Conservation (phyloP, 2,113 vertebrate genomes). For the Syngnathoides biaculeatus region DNA sequence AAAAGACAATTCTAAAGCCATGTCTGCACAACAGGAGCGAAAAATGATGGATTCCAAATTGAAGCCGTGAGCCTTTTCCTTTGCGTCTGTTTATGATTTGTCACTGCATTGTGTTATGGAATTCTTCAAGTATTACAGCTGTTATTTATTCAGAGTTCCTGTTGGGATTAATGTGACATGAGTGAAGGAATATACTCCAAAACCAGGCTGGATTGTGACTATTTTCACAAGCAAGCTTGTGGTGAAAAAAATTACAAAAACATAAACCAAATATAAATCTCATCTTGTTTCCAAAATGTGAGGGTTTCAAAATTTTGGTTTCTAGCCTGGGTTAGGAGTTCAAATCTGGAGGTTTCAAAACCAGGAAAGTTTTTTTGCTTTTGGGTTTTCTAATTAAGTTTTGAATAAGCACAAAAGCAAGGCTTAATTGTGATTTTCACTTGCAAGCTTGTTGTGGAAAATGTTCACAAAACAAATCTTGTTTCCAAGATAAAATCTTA, state of each 20-base stretch:
- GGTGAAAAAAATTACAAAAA: not conserved
- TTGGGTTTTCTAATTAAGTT: not conserved
- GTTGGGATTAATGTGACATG: constrained; percentile 1
- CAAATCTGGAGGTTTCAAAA: not conserved
- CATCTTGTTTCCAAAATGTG: not conserved
- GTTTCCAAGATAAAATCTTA: not conserved
- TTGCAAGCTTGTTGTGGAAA: too few relatives aligned
- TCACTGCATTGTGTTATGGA: constrained; percentile 1
- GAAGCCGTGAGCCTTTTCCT: not conserved
- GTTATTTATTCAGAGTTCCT: constrained; percentile 7
- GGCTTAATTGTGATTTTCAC: too few relatives aligned
- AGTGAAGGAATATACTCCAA: not conserved
- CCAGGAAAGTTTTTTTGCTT: not conserved
- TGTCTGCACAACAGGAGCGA: constrained; percentile 11
- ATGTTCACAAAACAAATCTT: not conserved
- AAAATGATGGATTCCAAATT: not conserved
- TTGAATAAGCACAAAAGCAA: too few relatives aligned
- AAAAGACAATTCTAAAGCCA: too few relatives aligned
- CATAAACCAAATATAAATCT: not conserved
- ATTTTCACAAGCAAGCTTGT: not conserved
- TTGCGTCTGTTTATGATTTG: constrained; percentile 21
- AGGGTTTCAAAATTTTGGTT: not conserved
- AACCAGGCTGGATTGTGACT: not conserved
- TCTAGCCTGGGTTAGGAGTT: not conserved
- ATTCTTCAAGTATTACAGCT: constrained; percentile 12